These are phyloP conservation scores for Paraplagusia blochii DNA, from an alignment of 2,113 vertebrate species.

Conservation along the genomic window DNA sequence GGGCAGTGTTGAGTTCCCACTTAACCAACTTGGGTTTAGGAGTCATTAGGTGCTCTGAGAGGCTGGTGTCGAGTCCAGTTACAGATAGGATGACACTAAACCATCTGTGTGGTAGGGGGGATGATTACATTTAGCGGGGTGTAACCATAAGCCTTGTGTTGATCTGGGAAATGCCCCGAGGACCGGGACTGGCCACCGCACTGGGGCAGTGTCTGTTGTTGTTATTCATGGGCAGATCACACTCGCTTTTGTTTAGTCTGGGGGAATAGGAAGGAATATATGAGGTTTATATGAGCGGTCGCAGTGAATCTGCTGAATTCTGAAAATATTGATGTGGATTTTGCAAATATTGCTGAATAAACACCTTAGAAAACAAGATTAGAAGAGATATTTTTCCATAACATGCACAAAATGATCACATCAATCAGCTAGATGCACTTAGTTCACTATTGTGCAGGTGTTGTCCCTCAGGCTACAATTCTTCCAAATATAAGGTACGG, in stretches of 20 bases:
- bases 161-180: slow-evolving; percentile 49
- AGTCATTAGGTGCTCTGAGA: slow-evolving; percentile 66
- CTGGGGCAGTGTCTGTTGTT: slow-evolving; percentile 14
- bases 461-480: too few relatives aligned
- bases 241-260: background rate
- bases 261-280: too few relatives aligned
- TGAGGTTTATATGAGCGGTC: too few relatives aligned
- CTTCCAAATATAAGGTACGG: too few relatives aligned
- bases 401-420: too few relatives aligned
- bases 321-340: too few relatives aligned
- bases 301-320: too few relatives aligned
- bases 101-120: slow-evolving; percentile 62
- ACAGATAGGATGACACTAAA: slow-evolving; percentile 70
- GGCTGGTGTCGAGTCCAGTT: slow-evolving; percentile 55
- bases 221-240: slow-evolving; percentile 7
- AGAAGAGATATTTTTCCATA: too few relatives aligned
- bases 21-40: slow-evolving; percentile 62
- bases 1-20: slow-evolving; percentile 59
- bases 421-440: too few relatives aligned
- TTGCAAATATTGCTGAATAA: too few relatives aligned
- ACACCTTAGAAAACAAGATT: too few relatives aligned
- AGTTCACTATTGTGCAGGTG: too few relatives aligned
- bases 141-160: slow-evolving; percentile 53
- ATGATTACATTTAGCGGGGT: slow-evolving; percentile 38
- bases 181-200: slow-evolving; percentile 1